Base-by-base conservation (phyloP, 2,888 invertebrate species). In the Automeris io region DNA sequence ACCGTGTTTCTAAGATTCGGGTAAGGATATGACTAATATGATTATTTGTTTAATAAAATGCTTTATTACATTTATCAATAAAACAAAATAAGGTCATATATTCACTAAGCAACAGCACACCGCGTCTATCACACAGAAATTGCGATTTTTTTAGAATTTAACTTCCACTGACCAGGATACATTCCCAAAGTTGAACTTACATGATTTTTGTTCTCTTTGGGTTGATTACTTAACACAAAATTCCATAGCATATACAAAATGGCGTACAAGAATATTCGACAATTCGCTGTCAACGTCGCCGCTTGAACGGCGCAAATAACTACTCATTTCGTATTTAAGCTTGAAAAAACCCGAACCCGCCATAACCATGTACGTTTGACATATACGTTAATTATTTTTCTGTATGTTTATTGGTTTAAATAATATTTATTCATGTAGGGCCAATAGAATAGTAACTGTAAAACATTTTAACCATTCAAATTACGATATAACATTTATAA, bases 361-460 rank as follows among this genome's bases (percentile, higher is more conserved):
- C 87, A 87, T 86, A 79, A 70, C 71, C 54, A 57, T 47, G 41
- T 49, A 64, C 51, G 43, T 61, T 65, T 62, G 63, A 73, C 60
- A 70, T 51, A 51, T 43, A 42, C 49, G 49, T 46, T 33, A 40
- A 43, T 47, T 36, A 22, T 33, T 39, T 43, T 46, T 38, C 35
- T 9, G 24, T 8, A 2, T 7, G 2, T 3, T 40, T 26, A 57
- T 60, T 57, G 54, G 58, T 41, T 2, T 2, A 3, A 5, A 19
- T 3, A 11, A 95, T 72, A 4, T 96, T 96, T 63, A 89, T 89
- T 11, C 1, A 0, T 0, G 0, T 0, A 9, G n/a, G 11, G 6
- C 55, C 53, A 55, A 56, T 57, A 5, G 31, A 6, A 34, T 25
- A 3, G 16, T 1, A 13, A 1, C 16, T 3, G 2, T 0, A 29